Conservation (phyloP, 1,140 invertebrate genomes). For the Trichogramma pretiosum region DNA sequence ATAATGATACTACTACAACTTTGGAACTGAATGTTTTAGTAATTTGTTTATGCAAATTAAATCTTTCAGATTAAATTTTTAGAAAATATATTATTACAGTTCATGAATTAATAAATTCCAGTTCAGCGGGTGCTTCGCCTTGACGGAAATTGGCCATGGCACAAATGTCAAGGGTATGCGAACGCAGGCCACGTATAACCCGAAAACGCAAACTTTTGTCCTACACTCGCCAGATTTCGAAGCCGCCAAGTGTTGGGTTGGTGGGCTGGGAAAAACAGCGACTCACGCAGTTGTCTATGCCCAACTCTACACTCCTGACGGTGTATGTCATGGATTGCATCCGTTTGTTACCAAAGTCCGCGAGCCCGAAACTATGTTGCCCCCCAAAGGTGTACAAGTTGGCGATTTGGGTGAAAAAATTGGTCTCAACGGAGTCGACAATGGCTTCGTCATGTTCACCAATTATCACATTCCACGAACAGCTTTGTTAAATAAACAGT, state of each 20-base stretch:
- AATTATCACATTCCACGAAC: slow-evolving; percentile 75
- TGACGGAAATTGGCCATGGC: slow-evolving; percentile 83
- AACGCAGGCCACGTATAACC: slow-evolving; percentile 73
- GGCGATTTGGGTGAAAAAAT: slow-evolving; percentile 86
- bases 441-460: slow-evolving; percentile 83
- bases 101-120: slow-evolving; percentile 27
- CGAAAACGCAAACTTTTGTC: slow-evolving; percentile 65
- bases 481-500: slow-evolving; percentile 76
- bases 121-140: slow-evolving; percentile 69
- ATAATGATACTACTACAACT: no score
- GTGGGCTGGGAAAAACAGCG: slow-evolving; percentile 68
- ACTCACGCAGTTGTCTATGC: slow-evolving; percentile 85
- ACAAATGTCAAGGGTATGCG: slow-evolving; percentile 76
- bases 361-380: slow-evolving; percentile 62
- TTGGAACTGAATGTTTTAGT: no score
- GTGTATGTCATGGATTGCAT: slow-evolving; percentile 77
- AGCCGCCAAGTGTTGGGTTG: slow-evolving; percentile 80
- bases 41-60: no score
- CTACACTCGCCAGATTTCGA: slow-evolving; percentile 76
- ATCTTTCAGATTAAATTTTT: no score
- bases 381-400: slow-evolving; percentile 61
- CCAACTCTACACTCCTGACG: slow-evolving; percentile 66
- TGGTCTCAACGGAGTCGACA: slow-evolving; percentile 81
- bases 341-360: slow-evolving; percentile 75
- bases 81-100: no score